These are phyloP conservation scores for Chaenogobius annularis DNA, from an alignment of 2,113 vertebrate species.

Conservation along the genomic window DNA sequence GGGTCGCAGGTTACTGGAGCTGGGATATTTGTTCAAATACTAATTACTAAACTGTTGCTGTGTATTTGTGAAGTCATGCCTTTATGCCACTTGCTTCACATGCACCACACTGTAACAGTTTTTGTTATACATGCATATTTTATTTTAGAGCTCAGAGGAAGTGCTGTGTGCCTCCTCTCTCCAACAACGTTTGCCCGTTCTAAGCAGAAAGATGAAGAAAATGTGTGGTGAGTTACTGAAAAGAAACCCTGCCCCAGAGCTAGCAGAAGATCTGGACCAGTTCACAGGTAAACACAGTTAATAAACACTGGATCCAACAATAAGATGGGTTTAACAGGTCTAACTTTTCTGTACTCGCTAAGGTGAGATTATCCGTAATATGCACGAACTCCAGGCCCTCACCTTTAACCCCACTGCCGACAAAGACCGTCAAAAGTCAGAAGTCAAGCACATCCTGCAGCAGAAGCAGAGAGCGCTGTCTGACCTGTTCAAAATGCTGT, in stretches of 20 bases:
- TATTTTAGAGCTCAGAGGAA: slow-evolving; percentile 60
- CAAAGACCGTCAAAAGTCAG: slow-evolving; percentile 88
- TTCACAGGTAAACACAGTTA: slow-evolving; percentile 83
- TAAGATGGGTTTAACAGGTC: background rate
- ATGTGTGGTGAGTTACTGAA: slow-evolving; percentile 83
- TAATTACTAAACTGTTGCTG: too few relatives aligned
- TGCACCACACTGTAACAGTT: too few relatives aligned
- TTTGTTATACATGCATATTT: background rate
- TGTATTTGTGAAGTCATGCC: too few relatives aligned
- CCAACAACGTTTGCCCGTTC: slow-evolving; percentile 82
- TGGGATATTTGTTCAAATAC: too few relatives aligned
- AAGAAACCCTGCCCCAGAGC: slow-evolving; percentile 76
- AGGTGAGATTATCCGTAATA: slow-evolving; percentile 87
- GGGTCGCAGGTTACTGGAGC: too few relatives aligned
- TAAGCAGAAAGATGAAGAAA: slow-evolving; percentile 88
- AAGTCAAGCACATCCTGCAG: slow-evolving; percentile 93
- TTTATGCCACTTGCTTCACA: too few relatives aligned
- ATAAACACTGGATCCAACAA: background rate
- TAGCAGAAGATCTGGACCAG: slow-evolving; percentile 86
- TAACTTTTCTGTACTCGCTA: background rate
- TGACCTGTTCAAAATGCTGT: slow-evolving; percentile 92
- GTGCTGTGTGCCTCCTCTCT: slow-evolving; percentile 65
- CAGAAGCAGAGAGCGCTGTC: slow-evolving; percentile 93
- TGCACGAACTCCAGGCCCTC: slow-evolving; percentile 84
- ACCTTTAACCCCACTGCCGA: slow-evolving; percentile 79